Base-by-base conservation (phyloP, 1,140 invertebrate species). In the Tetraneura akinire region DNA sequence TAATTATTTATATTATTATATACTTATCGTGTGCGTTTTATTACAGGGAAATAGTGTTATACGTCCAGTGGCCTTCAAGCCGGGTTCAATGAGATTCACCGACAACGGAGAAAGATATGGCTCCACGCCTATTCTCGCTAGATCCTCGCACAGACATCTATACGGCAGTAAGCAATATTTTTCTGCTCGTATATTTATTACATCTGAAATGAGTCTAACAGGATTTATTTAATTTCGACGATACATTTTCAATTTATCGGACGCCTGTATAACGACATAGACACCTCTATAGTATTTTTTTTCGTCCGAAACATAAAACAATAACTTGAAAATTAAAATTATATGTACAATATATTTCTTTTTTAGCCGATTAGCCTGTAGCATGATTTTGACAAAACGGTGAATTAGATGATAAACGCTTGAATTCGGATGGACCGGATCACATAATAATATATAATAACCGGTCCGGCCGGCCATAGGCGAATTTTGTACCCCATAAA, bases 21-120 rank as follows among this genome's bases (percentile, higher is more conserved):
- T 21, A 64, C 62, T 47, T 16, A 18, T 29, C 23, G 21, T 29
- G 9, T 21, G 47, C 14, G 21, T 70, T 49, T 29, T 71, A 29
- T 89, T 88, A 3, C 87, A 90, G 90, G 89, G 89, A 70, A 91
- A 91, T 85, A 89, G 90, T 80, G 90, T 93, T 71, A 90, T 93
- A 83, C 87, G 90, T 78, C 92, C 92, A 81, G 92, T 93, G 81
- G 92, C 92, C 78, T 93, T 92, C 86, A 92, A 92, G 85, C 91
- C 91, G 80, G 87, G 90, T 73, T 76, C 81, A 70, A 64, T 87
- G 66, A 83, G 87, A 81, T 85, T 87, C 71, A 85, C 85, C 70
- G 73, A 76, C 55, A 85, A 86, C 74, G 89, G 89, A 5, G 89
- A 90, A 84, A 86, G 89, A 49, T 91, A 91, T 85, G 89, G 90